Evolutionary conservation across 2,888 invertebrate species (phyloP), one percentile per base, ranked within the genome.

Genomic region (Julus scandinavius): DNA sequence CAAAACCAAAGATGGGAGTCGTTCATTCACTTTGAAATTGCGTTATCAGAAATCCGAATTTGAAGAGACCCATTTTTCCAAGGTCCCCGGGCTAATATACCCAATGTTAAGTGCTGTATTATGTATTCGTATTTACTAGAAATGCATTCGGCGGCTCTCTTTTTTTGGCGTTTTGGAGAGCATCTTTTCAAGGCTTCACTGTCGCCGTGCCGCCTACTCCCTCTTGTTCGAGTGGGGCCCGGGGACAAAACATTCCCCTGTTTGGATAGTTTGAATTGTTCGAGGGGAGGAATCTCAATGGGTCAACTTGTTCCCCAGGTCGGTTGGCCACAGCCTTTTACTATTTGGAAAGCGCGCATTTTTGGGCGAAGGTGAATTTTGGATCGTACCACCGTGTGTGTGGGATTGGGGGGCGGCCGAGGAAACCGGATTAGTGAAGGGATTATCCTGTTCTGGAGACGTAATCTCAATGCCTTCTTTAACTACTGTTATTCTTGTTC

Each of bases 211-310:
- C 63, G 63, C 63, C 63, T 63, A n/a, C 63, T 63, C 63, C 20
- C 63, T 63, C 63, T 63, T 63, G 63, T 63, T 63, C 63, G 63
- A 63, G 63, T 63, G 63, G 63, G 63, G 63, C 63, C 63, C 63
- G n/a, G 63, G 63, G 63, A 63, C 63, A 63, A 63, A 63, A 63
- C 63, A 63, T 63, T 63, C 63, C 63, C 63, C 63, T 63, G 63
- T 63, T 63, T 63, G 63, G 63, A 63, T 63, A n/a, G 63, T 63
- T 63, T n/a, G 63, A 63, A 63, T 63, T 63, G 63, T 63, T 63
- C n/a, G 63, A 5, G 63, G 20, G 20, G 63, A 63, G 63, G 63
- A 63, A 63, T 63, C 63, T 63, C 63, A 20, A 63, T 63, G 63
- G 63, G 63, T 63, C 63, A 63, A 63, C 63, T 63, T 63, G 13